Evolutionary conservation across 2,797 vertebrate genomes (phyloP).

Genomic region (Enteromius unitaeniatus): DNA sequence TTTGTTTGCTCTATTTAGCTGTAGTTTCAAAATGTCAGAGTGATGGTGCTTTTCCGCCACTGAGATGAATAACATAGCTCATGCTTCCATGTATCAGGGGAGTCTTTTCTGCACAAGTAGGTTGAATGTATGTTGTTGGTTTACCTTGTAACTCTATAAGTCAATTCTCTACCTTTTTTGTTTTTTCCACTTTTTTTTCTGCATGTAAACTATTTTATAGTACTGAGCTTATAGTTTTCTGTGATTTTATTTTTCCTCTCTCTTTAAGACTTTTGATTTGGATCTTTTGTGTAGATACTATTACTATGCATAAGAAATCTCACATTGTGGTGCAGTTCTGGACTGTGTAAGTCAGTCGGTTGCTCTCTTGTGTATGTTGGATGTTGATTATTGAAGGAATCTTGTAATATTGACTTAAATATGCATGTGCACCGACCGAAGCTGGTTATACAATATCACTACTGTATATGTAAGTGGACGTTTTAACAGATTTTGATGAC

Average conservation of each 20-base stretch:
- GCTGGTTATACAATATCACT: conserved; percentile 14
- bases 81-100: conserved; percentile 72
- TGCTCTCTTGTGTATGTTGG: conserved; percentile 58
- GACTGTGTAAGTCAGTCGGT: conserved; percentile 58
- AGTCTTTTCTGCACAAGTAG: conserved; percentile 65
- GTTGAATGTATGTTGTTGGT: conserved; percentile 66
- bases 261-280: neutral
- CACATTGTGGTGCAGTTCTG: conserved; percentile 68
- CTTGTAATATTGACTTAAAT: conserved; percentile 44
- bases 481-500: conserved; percentile 15
- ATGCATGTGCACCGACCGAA: conserved; percentile 37
- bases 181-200: conserved; percentile 46
- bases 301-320: conserved; percentile 80
- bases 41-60: conserved; percentile 56
- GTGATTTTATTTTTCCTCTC: conserved; percentile 59
- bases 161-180: conserved; percentile 45
- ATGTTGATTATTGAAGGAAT: conserved; percentile 43
- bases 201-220: conserved; percentile 67
- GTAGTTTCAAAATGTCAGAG: conserved; percentile 38
- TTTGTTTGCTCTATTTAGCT: conserved; percentile 38
- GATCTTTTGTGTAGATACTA: conserved; percentile 55
- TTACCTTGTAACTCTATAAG: conserved; percentile 38
- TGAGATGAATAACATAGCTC: conserved; percentile 56
- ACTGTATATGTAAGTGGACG: conserved; percentile 2
- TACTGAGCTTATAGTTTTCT: conserved; percentile 57